These are phyloP conservation scores for Peromyscus maniculatus DNA, from an alignment of 2,113 vertebrate genomes.

Conservation along the genomic window DNA sequence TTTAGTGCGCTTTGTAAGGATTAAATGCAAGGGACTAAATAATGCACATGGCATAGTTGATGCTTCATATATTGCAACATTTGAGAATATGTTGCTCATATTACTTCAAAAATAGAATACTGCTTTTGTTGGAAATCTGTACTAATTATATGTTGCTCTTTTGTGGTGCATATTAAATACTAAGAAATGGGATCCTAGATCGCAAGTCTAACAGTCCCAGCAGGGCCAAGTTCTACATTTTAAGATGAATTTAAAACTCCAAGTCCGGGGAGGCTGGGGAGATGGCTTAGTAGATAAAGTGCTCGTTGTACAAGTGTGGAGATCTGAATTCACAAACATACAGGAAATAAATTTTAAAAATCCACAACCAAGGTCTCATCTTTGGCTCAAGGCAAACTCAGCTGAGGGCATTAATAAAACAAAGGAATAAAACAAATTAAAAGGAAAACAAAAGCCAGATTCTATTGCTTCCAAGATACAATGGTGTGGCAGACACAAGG, in stretches of 20 bases:
- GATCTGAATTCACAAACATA: background rate
- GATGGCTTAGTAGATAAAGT: background rate
- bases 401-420: background rate
- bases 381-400: background rate
- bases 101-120: background rate
- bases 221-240: background rate
- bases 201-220: background rate
- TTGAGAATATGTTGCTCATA: conserved; percentile 23
- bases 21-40: background rate
- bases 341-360: background rate
- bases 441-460: background rate
- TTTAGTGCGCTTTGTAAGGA: background rate
- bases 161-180: background rate
- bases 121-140: conserved; percentile 1
- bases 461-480: background rate
- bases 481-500: background rate
- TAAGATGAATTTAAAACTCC: background rate
- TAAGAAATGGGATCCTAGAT: conserved; percentile 32
- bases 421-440: background rate
- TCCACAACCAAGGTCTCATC: background rate
- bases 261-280: background rate
- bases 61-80: background rate
- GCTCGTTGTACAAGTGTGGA: background rate
- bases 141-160: background rate
- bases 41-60: background rate